phyloP scores from a whole-genome alignment of 1,140 invertebrate genomes.

The Neotoxoptera formosana region DNA sequence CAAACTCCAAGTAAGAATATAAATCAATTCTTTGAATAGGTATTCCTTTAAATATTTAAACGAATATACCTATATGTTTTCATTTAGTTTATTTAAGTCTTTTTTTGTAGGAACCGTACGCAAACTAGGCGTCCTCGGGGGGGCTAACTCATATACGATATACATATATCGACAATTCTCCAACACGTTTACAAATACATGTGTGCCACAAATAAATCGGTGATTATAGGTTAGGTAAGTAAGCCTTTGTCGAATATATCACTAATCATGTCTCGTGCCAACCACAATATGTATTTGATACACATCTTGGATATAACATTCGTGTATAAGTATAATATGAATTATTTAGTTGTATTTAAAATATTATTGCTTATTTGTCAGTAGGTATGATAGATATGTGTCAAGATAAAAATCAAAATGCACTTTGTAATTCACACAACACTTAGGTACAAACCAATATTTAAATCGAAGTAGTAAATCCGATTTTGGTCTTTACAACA shows the following conservation, averaged over 20 bases:
- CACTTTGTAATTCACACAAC: not conserved
- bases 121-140: too few species aligned
- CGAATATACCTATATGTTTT: too few species aligned
- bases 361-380: not conserved
- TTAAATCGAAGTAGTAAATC: not conserved
- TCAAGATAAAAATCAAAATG: conserved; percentile 43
- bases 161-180: too few species aligned
- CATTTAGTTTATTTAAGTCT: too few species aligned
- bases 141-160: too few species aligned
- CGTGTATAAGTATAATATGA: not conserved
- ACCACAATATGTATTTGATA: not conserved
- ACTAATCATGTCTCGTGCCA: not conserved
- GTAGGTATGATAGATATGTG: not conserved
- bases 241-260: not conserved
- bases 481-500: not conserved
- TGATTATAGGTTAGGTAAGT: not conserved
- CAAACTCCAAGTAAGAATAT: too few species aligned
- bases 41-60: too few species aligned
- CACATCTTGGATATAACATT: not conserved
- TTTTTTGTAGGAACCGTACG: too few species aligned
- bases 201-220: not conserved
- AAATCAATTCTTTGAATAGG: too few species aligned
- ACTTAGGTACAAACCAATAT: not conserved
- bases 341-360: conserved; percentile 1
- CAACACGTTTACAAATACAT: too few species aligned